Evolutionary conservation across 2,113 vertebrate species (phyloP).

Genomic region (Seriola aureovittata): DNA sequence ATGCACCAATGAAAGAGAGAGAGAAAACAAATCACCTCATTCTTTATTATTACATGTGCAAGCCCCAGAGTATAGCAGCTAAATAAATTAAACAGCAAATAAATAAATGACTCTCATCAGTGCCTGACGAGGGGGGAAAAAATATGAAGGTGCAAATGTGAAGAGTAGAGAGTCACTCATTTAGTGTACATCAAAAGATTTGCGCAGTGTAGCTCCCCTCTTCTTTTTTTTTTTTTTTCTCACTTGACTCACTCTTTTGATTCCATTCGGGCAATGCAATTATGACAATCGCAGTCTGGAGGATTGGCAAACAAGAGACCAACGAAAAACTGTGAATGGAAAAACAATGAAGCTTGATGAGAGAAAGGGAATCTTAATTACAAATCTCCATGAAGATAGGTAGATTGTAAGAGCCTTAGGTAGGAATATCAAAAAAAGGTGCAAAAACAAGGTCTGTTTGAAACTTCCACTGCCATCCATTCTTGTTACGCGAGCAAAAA

Average conservation of each 20-base stretch:
- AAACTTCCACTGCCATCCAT: constrained; percentile 69
- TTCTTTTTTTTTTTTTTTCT: constrained; percentile 9
- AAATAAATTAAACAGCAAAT: constrained; percentile 83
- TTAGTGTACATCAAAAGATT: constrained; percentile 63
- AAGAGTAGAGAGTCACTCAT: constrained; percentile 61
- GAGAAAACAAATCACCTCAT: constrained; percentile 76
- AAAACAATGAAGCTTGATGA: constrained; percentile 79
- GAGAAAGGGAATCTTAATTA: constrained; percentile 81
- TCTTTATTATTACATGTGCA: constrained; percentile 74
- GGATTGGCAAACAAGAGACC: constrained; percentile 69
- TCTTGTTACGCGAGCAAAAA: constrained; percentile 70
- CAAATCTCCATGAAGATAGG: constrained; percentile 73
- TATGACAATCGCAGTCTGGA: constrained; percentile 79
- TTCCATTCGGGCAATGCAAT: constrained; percentile 71
- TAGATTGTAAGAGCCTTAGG: constrained; percentile 66
- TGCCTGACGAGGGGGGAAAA: constrained; percentile 42
- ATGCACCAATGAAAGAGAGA: constrained; percentile 62
- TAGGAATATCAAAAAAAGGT: constrained; percentile 60
- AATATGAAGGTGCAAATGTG: constrained; percentile 56
- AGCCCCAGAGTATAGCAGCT: constrained; percentile 75
- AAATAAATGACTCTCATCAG: constrained; percentile 81
- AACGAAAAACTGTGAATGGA: constrained; percentile 57
- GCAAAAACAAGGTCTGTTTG: constrained; percentile 69
- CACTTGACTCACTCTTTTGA: constrained; percentile 55
- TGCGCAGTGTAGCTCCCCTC: constrained; percentile 27